Evolutionary conservation across 2,888 invertebrate genomes (phyloP).

Genomic region (Nemotelus pantherinus): DNA sequence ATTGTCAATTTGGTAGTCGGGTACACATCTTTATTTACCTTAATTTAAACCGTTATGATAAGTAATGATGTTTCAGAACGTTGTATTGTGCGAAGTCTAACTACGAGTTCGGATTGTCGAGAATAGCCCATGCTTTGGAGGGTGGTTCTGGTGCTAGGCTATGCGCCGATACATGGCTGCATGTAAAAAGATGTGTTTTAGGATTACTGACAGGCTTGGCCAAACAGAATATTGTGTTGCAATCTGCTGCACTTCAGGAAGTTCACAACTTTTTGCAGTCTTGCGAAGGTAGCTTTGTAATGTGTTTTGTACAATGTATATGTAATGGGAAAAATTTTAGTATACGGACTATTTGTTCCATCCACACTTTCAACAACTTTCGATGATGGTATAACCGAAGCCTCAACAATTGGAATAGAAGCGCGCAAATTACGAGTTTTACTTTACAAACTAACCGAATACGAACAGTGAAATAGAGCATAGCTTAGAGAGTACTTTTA

Average conservation of each 20-base stretch:
- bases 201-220: conserved; percentile 85
- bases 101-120: conserved; percentile 97
- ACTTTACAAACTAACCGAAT: conserved; percentile 62
- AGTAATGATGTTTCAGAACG: conserved; percentile 69
- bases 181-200: conserved; percentile 94
- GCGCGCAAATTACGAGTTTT: conserved; percentile 61
- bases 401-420: conserved; percentile 63
- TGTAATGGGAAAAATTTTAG: conserved; percentile 50
- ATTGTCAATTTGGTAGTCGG: conserved; percentile 99
- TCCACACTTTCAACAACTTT: conserved; percentile 60
- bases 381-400: conserved; percentile 60
- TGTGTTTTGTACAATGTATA: not conserved
- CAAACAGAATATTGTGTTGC: conserved; percentile 84
- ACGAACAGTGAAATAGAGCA: conserved; percentile 54
- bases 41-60: not conserved
- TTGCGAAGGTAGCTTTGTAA: conserved; percentile 73
- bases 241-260: conserved; percentile 83
- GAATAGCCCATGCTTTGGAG: conserved; percentile 92
- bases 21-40: conserved; percentile 60
- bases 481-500: not conserved
- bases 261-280: conserved; percentile 86
- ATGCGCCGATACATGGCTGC: conserved; percentile 98
- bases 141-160: conserved; percentile 71
- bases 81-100: conserved; percentile 98
- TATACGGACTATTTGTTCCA: conserved; percentile 62